Base-by-base conservation (phyloP, 2,113 vertebrate genomes). In the Hyperopisus bebe region DNA sequence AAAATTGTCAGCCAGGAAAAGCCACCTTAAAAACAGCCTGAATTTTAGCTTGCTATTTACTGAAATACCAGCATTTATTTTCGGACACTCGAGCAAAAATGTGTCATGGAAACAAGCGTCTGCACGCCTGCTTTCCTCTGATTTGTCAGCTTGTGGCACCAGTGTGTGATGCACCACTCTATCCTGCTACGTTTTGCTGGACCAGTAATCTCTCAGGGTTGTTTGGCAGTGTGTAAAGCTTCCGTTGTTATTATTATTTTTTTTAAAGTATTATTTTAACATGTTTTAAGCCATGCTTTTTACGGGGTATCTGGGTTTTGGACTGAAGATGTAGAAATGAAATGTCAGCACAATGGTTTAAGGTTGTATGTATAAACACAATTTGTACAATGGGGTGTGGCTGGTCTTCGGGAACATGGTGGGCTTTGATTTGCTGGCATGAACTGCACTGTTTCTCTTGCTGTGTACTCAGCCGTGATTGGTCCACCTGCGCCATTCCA, bases 141-240 rank as follows among this genome's bases (percentile, higher is more conserved):
- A 21, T 24, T 31, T 53, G 86, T 39, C 31, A 39, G 62, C 47
- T 35, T 35, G 44, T 88, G 88, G 46, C 62, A 44, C n/a, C 5
- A 86, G 48, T 70, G 62, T 80, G 58, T 35, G 66, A 27, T 66
- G 70, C n/a, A 42, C n/a, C 70, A 31, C 50, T 83, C 39, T 80
- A 48, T 90, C 91, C 90, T n/a, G 80, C 85, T 88, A 31, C 82
- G 39, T 19, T 88, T 39, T 27, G 66, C 27, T 51, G 62, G 48
- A 82, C 50, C 62, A 15, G 27, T 62, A 87, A 88, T 74, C 88
- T 48, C 55, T 87, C 46, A 55, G 70, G 88, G 88, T 83, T 83
- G 47, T 80, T 53, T 55, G 88, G 74, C 74, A 44, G 31, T 74
- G 35, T 48, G 85, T 89, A 27, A 86, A n/a, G 89, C 42, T 85